Conservation (phyloP, 2,888 invertebrate species). For the Hybos culiciformis region DNA sequence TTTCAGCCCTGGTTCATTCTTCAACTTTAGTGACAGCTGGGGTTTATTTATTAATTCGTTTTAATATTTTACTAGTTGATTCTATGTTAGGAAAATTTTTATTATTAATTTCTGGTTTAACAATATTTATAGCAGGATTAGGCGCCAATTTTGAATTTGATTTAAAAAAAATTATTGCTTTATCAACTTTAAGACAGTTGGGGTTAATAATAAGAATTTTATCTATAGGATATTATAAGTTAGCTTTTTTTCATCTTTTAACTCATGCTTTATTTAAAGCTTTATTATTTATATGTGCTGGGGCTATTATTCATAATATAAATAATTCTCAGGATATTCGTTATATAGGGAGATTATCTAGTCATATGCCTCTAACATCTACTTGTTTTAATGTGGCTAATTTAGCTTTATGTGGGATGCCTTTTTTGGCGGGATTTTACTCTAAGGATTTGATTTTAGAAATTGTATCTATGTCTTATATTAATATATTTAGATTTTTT, state of each 20-base stretch:
- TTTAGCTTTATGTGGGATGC: slow-evolving; percentile 48
- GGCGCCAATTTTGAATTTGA: slow-evolving; percentile 52
- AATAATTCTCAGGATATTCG: slow-evolving; percentile 55
- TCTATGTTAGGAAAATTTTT: slow-evolving; percentile 37
- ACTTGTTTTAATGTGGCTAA: slow-evolving; percentile 44
- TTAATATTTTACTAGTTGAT: slow-evolving; percentile 40
- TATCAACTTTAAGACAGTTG: slow-evolving; percentile 61
- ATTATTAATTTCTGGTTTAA: slow-evolving; percentile 42
- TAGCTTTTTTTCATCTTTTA: slow-evolving; percentile 59
- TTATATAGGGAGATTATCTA: slow-evolving; percentile 39
- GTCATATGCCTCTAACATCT: slow-evolving; percentile 40
- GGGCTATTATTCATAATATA: slow-evolving; percentile 51
- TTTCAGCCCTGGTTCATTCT: slow-evolving; percentile 64
- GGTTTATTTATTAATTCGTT: slow-evolving; percentile 57
- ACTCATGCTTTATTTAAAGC: slow-evolving; percentile 65
- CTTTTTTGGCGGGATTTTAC: slow-evolving; percentile 52
- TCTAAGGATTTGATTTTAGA: slow-evolving; percentile 51
- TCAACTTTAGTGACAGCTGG: slow-evolving; percentile 68
- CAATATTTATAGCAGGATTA: slow-evolving; percentile 46
- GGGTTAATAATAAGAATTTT: slow-evolving; percentile 57
- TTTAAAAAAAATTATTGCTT: slow-evolving; percentile 66
- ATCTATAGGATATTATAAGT: slow-evolving; percentile 39
- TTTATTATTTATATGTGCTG: slow-evolving; percentile 58
- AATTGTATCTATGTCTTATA: slow-evolving; percentile 38
- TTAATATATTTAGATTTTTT: slow-evolving; percentile 42